Percentiles rank a stretch among this genome's conserved stretches.
phyloP scores from a whole-genome alignment of 2,113 vertebrate species.

The Paedocypris sp. region DNA sequence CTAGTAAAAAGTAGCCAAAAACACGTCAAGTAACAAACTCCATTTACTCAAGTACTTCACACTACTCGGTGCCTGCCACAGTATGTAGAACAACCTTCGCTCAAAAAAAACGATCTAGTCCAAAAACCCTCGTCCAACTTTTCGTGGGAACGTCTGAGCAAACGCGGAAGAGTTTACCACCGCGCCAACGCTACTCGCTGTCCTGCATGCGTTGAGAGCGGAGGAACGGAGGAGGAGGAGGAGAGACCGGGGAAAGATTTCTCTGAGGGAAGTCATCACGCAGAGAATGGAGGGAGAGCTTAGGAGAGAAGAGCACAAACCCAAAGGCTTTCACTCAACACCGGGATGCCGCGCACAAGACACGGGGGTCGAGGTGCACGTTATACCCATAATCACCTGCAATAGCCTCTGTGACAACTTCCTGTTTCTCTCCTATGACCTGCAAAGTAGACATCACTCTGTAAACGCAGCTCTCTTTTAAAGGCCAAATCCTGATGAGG shows the following conservation, averaged over 20 bases:
- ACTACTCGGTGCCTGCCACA: not conserved
- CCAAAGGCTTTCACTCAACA: slow-evolving; percentile 46
- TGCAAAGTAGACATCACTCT: slow-evolving; percentile 44
- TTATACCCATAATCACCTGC: slow-evolving; percentile 58
- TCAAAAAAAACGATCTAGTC: slow-evolving; percentile 1
- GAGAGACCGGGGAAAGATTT: not conserved
- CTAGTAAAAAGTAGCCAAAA: too few species aligned
- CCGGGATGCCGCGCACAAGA: slow-evolving; percentile 24
- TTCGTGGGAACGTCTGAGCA: not conserved
- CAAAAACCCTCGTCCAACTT: slow-evolving; percentile 13
- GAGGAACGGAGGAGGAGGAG: not conserved
- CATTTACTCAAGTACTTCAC: too few species aligned
- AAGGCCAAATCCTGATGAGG: not conserved
- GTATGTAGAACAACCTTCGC: not conserved
- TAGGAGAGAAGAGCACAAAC: slow-evolving; percentile 6
- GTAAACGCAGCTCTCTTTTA: not conserved
- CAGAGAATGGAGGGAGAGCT: slow-evolving; percentile 12
- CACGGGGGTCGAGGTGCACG: slow-evolving; percentile 23
- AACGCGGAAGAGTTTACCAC: not conserved
- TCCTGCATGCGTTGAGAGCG: slow-evolving; percentile 7
- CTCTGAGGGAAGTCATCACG: slow-evolving; percentile 13
- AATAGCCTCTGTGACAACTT: slow-evolving; percentile 50
- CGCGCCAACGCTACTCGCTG: not conserved
- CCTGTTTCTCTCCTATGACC: slow-evolving; percentile 49
- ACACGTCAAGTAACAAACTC: too few species aligned